Conservation (phyloP, 2,113 vertebrate species). For the Apus apus region DNA sequence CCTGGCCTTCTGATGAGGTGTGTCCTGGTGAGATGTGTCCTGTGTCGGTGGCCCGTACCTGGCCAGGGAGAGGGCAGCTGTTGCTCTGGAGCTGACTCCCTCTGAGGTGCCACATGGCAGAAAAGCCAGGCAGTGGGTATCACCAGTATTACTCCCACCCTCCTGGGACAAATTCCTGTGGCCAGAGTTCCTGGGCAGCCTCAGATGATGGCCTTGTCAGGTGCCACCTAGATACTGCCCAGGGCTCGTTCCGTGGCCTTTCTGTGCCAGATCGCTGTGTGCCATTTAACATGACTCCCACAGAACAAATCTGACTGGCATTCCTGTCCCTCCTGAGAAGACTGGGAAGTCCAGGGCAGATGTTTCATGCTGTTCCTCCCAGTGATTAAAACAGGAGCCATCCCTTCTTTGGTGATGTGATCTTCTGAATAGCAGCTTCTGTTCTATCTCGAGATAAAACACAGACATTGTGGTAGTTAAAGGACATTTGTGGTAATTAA, state of each 20-base stretch:
- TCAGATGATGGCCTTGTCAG: rapidly evolving
- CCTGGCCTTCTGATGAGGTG: not conserved
- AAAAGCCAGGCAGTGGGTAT: rapidly evolving
- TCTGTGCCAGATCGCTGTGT: not conserved
- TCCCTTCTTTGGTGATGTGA: not conserved
- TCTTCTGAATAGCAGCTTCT: slow-evolving; percentile 35
- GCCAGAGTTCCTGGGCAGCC: not conserved
- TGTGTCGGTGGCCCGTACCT: too few species aligned
- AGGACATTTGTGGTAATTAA: not conserved
- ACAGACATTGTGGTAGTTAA: not conserved
- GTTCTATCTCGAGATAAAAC: not conserved
- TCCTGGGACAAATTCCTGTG: not conserved
- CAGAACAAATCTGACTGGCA: not conserved
- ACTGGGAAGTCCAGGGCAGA: not conserved
- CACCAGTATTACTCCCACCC: not conserved
- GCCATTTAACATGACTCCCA: not conserved
- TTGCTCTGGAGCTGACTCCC: not conserved
- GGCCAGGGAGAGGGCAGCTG: not conserved
- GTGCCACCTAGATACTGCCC: rapidly evolving
- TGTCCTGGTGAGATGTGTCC: not conserved
- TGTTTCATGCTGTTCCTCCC: not conserved
- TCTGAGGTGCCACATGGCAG: not conserved
- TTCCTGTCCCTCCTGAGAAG: not conserved
- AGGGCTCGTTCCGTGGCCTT: too few species aligned
- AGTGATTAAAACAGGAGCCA: not conserved